phyloP scores from a whole-genome alignment of 2,888 invertebrate genomes.

The Aphrophora alni region DNA sequence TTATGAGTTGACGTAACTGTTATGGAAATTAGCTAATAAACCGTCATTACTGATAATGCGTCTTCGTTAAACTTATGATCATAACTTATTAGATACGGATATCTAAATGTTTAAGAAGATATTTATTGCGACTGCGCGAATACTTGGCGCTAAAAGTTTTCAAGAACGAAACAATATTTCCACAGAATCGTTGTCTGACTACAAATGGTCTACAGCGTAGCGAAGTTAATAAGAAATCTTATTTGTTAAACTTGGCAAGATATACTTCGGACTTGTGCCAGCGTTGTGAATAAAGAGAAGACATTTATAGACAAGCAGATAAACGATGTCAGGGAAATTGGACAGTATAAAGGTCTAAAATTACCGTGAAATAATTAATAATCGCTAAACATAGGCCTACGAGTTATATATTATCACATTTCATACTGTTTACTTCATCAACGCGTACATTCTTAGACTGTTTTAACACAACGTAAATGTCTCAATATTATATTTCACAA shows the following conservation, averaged over 20 bases:
- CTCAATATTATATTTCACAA: no score
- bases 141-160: not conserved
- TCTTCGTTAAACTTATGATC: no score
- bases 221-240: not conserved
- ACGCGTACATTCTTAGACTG: no score
- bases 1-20: no score
- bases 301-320: not conserved
- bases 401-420: no score
- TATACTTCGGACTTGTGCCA: not conserved
- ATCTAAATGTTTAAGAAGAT: no score
- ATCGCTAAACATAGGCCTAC: no score
- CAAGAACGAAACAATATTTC: not conserved
- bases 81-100: no score
- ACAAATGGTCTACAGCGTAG: not conserved
- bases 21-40: no score
- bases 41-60: no score
- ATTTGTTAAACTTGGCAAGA: conserved; percentile 1
- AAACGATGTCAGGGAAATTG: not conserved
- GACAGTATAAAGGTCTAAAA: not conserved
- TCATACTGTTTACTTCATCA: no score
- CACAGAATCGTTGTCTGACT: not conserved
- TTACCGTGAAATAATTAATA: not conserved
- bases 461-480: no score
- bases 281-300: not conserved
- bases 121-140: not conserved